Percentiles rank a stretch among this genome's conserved stretches.
phyloP scores from a whole-genome alignment of 2,888 invertebrate genomes.

The Ennomos quercinarius region DNA sequence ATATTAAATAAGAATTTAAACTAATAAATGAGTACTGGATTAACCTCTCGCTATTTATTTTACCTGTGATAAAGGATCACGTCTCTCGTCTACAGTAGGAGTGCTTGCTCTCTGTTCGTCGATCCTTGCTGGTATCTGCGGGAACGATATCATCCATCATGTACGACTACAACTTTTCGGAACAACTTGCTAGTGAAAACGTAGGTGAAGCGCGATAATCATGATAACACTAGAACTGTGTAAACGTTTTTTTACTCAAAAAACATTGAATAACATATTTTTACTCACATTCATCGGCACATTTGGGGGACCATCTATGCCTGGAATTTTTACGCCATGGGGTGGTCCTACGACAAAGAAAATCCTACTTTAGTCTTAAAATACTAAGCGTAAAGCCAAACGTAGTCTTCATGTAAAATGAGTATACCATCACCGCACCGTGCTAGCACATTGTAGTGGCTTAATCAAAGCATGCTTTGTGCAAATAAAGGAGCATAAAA shows the following conservation, averaged over 20 bases:
- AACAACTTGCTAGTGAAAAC: no score
- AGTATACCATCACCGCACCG: conserved; percentile 13
- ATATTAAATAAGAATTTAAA: neutral
- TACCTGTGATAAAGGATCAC: conserved; percentile 74
- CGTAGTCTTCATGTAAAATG: neutral
- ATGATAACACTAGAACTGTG: no score
- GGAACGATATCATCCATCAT: conserved; percentile 18
- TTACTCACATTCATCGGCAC: conserved; percentile 63
- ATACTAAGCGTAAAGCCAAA: conserved; percentile 5
- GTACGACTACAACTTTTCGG: no score
- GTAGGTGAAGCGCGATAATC: no score
- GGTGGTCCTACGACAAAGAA: conserved; percentile 71
- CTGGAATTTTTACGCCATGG: conserved; percentile 70
- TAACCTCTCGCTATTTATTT: neutral
- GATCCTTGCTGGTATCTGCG: conserved; percentile 66
- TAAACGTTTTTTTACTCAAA: neutral
- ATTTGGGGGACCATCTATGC: conserved; percentile 70
- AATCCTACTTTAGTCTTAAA: conserved; percentile 11
- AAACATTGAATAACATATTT: neutral
- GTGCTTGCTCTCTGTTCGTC: conserved; percentile 89
- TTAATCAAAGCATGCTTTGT: conserved; percentile 16
- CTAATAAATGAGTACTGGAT: no score
- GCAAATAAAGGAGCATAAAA: conserved; percentile 12
- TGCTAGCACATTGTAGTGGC: conserved; percentile 14
- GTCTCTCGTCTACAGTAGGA: conserved; percentile 88